phyloP scores from a whole-genome alignment of 2,888 invertebrate species.

The Petrolisthes cinctipes region DNA sequence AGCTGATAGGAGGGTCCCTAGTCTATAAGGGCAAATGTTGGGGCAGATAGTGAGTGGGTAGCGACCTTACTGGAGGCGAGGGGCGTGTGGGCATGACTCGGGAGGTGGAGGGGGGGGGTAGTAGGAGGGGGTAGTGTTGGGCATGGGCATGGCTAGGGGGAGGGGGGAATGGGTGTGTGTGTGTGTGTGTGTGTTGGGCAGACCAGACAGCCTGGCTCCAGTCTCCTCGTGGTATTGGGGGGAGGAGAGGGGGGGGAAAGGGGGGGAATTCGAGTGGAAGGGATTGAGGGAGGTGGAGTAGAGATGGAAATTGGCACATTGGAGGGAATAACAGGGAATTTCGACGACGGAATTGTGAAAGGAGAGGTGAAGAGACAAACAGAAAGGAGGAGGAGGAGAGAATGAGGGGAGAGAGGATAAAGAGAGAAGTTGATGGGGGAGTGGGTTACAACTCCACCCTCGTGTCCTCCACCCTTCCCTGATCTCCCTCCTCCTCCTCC shows the following conservation, averaged over 20 bases:
- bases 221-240: slow-evolving; percentile 28
- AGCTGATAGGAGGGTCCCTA: slow-evolving; percentile 39
- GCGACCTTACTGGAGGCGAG: slow-evolving; percentile 33
- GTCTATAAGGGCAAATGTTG: slow-evolving; percentile 35
- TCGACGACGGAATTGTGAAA: no score
- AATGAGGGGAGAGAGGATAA: not conserved
- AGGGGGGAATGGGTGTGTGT: not conserved
- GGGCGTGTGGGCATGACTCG: slow-evolving; percentile 20
- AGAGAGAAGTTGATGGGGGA: no score
- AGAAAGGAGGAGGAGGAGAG: not conserved
- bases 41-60: slow-evolving; percentile 31
- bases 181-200: slow-evolving; percentile 29
- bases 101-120: not conserved
- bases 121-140: not conserved
- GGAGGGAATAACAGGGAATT: no score
- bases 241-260: not conserved
- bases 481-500: not conserved
- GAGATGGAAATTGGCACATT: no score
- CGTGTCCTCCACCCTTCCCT: not conserved
- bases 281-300: no score
- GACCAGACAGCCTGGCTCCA: slow-evolving; percentile 60
- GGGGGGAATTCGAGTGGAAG: not conserved
- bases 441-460: not conserved
- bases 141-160: slow-evolving; percentile 1
- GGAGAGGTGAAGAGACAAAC: no score